phyloP scores from a whole-genome alignment of 2,888 invertebrate genomes.

The Mimumesa dahlbomi region DNA sequence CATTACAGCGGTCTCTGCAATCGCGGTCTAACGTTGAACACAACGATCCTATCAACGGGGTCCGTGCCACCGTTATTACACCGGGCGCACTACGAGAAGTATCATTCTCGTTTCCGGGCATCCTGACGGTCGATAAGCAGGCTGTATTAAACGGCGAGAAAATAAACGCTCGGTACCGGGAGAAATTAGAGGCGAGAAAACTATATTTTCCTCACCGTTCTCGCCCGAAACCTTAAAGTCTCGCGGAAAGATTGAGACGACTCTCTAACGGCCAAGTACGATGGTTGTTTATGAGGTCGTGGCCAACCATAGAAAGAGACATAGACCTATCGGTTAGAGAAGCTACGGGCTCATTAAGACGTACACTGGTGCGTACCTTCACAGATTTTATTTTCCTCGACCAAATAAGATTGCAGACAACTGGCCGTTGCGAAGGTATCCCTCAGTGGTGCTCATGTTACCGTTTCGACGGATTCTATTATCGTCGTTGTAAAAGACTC shows the following conservation, averaged over 20 bases:
- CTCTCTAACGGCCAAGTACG: conserved; percentile 30
- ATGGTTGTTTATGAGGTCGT: conserved; percentile 46
- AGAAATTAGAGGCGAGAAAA: conserved; percentile 24
- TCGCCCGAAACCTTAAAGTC: conserved; percentile 20
- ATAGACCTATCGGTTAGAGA: conserved; percentile 20
- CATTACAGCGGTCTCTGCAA: conserved; percentile 35
- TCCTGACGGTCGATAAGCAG: conserved; percentile 28
- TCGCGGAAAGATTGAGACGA: conserved; percentile 19
- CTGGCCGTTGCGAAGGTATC: neutral
- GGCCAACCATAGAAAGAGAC: conserved; percentile 15
- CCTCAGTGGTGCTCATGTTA: conserved; percentile 3
- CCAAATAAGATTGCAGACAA: neutral
- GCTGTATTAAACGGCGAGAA: conserved; percentile 24
- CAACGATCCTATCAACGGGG: conserved; percentile 7
- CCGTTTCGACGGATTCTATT: neutral
- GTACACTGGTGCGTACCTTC: conserved; percentile 9
- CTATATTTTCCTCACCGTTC: neutral
- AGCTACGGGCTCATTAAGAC: conserved; percentile 37
- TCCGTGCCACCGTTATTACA: conserved; percentile 18
- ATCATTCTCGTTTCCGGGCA: conserved; percentile 32
- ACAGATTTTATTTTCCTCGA: conserved; percentile 10
- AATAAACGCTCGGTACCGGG: conserved; percentile 18
- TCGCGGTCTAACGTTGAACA: conserved; percentile 5
- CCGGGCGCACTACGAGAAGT: neutral
- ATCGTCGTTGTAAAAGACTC: neutral